Base-by-base conservation (phyloP, 2,888 invertebrate species). In the Xanthia togata region DNA sequence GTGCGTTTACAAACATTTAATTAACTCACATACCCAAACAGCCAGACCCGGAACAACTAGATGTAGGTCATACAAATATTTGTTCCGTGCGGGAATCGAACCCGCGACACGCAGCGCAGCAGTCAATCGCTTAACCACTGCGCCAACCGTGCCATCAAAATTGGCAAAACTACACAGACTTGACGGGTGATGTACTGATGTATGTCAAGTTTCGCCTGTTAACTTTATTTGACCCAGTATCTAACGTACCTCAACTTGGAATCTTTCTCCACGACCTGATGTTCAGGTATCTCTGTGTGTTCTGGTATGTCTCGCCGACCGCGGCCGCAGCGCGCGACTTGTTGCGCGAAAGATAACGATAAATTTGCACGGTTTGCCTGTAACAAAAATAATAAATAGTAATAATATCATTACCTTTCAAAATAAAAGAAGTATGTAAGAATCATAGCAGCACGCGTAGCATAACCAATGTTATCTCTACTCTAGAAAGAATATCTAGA, bases 311-410 rank as follows among this genome's bases (percentile, higher is more conserved):
- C 95, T 0, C 98, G 97, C 59, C 98, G 96, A 94, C 90, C 97
- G 79, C 98, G 97, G 0, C 98, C 98, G 92, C 98, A 98, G 84
- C 98, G 98, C 85, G 99, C 99, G 72, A 99, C 97, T 96, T 99
- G 99, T 94, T 99, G 99, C 4, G 99, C 99, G 95, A 99, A 99
- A 69, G 99, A 98, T 91, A 99, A 97, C 23, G 98, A 98, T 81
- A 97, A 96, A 88, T 94, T 93, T 60, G 94, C 89, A 20, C 94
- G 92, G 85, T 89, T 93, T n/a, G 93, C 81, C 95, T 96, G 92
- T 0, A 55, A 72, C 8, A 35, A 9, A 31, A 20, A 26, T 47
- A 20, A 35, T 17, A 23, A 14, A 47, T 47, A 31, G 31, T 65
- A 47, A 31, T 47, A 23, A 44, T 31, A 47, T 65, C 5, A 41